Evolutionary conservation across 2,888 invertebrate genomes (phyloP).

Genomic region (Perithous albicinctus): DNA sequence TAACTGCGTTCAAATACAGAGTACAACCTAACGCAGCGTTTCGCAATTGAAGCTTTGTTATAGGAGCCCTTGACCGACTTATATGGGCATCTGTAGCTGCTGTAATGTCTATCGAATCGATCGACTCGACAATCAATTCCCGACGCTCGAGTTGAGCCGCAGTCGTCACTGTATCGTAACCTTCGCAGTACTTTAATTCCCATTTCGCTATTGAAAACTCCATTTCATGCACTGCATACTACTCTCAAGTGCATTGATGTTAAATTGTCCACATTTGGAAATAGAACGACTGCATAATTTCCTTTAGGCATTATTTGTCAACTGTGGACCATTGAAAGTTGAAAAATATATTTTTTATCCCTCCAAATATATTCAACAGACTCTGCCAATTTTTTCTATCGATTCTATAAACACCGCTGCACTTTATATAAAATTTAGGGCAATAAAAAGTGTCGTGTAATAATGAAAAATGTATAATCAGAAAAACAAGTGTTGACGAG

Average conservation of each 20-base stretch:
- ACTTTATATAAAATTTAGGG: no score
- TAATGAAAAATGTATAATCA: no score
- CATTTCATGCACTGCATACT: background rate
- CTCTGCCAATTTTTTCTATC: no score
- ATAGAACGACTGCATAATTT: background rate
- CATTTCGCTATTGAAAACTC: background rate
- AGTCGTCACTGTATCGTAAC: conserved; percentile 5
- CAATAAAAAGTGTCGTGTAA: no score
- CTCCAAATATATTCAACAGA: no score
- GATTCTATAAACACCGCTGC: no score
- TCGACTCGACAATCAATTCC: conserved; percentile 27
- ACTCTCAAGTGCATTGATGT: background rate
- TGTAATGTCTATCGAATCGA: conserved; percentile 26
- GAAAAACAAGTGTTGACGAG: no score
- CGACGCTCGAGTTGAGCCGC: no score
- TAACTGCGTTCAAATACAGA: background rate
- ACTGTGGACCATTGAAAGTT: no score
- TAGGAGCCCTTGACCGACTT: conserved; percentile 44
- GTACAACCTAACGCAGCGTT: background rate
- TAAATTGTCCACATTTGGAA: background rate
- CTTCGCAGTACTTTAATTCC: conserved; percentile 7
- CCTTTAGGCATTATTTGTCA: no score
- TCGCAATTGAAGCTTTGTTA: background rate
- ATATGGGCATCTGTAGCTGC: conserved; percentile 11
- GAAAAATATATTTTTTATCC: no score